These are phyloP conservation scores for Pristis pectinata DNA, from an alignment of 2,797 vertebrate genomes.

Conservation along the genomic window DNA sequence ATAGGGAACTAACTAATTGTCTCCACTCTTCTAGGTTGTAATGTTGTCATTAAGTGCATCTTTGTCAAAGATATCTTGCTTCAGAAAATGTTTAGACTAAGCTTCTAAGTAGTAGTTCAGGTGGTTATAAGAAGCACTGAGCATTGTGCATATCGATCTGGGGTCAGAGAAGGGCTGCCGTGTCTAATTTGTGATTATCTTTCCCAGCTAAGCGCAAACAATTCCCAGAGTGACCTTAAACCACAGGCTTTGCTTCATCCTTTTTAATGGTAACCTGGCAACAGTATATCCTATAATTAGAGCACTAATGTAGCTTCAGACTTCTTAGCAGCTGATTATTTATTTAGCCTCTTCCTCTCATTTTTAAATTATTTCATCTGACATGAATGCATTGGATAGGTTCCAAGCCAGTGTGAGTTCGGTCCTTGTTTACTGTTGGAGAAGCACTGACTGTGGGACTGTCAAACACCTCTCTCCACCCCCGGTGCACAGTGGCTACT, in stretches of 20 bases:
- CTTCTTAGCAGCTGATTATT: neutral
- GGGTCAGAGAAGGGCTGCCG: neutral
- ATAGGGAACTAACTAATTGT: too few species aligned
- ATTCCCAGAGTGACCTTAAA: neutral
- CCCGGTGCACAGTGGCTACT: too few species aligned
- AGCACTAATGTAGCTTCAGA: neutral
- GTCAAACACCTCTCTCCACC: too few species aligned
- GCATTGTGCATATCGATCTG: too few species aligned
- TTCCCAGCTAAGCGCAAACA: neutral
- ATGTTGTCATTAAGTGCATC: neutral
- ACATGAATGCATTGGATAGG: neutral
- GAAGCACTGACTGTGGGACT: neutral
- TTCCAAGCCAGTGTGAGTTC: neutral
- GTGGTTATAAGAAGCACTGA: too few species aligned
- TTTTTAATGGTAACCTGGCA: neutral
- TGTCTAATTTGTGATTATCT: neutral
- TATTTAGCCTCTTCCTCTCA: neutral
- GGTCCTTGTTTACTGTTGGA: neutral
- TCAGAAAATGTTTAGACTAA: neutral
- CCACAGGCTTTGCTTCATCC: neutral
- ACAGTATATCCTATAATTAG: neutral
- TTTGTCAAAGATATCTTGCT: neutral
- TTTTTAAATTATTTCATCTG: neutral
- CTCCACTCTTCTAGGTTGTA: too few species aligned
- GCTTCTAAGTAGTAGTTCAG: neutral